These are phyloP conservation scores for Cyprinodon brontotheroides DNA, from an alignment of 2,113 vertebrate genomes.

Conservation along the genomic window DNA sequence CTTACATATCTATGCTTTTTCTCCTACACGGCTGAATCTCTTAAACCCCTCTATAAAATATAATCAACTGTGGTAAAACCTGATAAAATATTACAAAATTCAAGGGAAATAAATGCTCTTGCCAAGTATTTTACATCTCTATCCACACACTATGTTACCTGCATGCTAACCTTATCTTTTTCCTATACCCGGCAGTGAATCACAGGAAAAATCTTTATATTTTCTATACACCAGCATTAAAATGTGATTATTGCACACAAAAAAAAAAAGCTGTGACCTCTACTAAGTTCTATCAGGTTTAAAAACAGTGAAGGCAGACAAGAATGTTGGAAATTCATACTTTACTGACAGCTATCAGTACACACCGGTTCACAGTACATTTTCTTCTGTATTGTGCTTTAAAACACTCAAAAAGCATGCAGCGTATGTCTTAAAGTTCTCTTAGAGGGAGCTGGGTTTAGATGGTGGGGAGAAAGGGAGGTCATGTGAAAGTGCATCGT, in stretches of 20 bases:
- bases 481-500: slow-evolving; percentile 21
- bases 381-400: slow-evolving; percentile 33
- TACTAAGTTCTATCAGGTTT: not conserved
- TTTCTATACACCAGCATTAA: no score
- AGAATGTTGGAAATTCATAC: slow-evolving; percentile 66
- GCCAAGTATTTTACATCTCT: no score
- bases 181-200: not conserved
- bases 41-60: no score
- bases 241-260: no score
- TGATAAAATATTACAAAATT: no score
- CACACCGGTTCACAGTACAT: slow-evolving; percentile 37
- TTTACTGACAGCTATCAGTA: slow-evolving; percentile 69
- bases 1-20: no score
- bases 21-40: no score
- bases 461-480: slow-evolving; percentile 39
- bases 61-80: no score
- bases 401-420: slow-evolving; percentile 21
- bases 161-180: no score
- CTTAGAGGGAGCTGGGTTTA: slow-evolving; percentile 23
- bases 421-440: slow-evolving; percentile 25
- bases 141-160: no score
- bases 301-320: slow-evolving; percentile 4
- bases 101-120: no score
- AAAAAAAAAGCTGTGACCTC: no score
- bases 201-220: not conserved